A percentile compares a stretch with the other conserved stretches of the same genome.
These are phyloP conservation scores for Sycophila sp. DNA, from an alignment of 1,140 invertebrate genomes.

Conservation along the genomic window DNA sequence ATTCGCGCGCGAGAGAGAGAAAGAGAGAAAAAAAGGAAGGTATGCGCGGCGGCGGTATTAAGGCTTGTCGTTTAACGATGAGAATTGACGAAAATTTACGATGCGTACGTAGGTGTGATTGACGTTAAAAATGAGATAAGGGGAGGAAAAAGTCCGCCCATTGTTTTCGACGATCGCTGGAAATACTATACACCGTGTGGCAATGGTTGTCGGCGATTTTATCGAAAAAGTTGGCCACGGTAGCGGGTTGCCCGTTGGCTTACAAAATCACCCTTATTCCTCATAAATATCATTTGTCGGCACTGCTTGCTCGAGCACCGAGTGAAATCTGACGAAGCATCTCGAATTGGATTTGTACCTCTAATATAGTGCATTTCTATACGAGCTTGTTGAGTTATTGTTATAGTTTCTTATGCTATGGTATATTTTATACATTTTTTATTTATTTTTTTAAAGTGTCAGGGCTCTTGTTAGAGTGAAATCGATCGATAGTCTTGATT, in stretches of 20 bases:
- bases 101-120: not conserved
- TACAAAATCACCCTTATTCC: too few relatives aligned
- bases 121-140: constrained; percentile 7
- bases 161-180: too few relatives aligned
- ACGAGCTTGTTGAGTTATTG: too few relatives aligned
- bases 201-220: constrained; percentile 14
- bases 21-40: too few relatives aligned
- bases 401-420: too few relatives aligned
- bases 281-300: too few relatives aligned
- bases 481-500: too few relatives aligned
- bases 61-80: constrained; percentile 28
- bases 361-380: not conserved
- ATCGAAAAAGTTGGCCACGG: constrained; percentile 21
- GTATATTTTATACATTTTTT: not conserved
- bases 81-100: constrained; percentile 32
- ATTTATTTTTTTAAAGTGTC: not conserved
- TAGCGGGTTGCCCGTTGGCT: too few relatives aligned
- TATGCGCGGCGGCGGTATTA: not conserved
- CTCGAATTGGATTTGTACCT: not conserved
- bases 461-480: too few relatives aligned
- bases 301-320: not conserved
- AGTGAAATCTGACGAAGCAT: not conserved
- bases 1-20: not conserved
- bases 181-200: too few relatives aligned
- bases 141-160: not conserved